These are phyloP conservation scores for Hippocampus mohnikei DNA, from an alignment of 2,113 vertebrate species.

Conservation along the genomic window DNA sequence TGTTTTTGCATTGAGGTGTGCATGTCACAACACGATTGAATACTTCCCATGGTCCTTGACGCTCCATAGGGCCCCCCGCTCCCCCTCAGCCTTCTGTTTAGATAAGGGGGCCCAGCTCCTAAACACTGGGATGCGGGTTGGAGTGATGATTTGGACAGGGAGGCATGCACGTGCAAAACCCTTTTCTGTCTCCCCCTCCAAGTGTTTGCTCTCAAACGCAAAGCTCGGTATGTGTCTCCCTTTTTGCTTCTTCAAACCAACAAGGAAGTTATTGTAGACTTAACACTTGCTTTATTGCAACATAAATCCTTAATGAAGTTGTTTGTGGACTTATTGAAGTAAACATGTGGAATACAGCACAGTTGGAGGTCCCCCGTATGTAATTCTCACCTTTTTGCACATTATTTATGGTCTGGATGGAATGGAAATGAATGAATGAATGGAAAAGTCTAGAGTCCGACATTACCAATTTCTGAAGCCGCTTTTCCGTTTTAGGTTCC, in stretches of 20 bases:
- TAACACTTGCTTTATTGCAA: constrained; percentile 31
- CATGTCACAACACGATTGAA: constrained; percentile 65
- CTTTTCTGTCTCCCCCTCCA: background rate
- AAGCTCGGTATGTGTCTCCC: constrained; percentile 23
- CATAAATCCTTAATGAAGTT: constrained; percentile 37
- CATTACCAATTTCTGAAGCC: too few relatives aligned
- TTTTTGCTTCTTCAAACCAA: constrained; percentile 16
- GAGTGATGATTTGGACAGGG: constrained; percentile 57
- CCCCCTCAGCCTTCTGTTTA: constrained; percentile 50
- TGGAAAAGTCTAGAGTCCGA: too few relatives aligned
- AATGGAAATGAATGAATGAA: too few relatives aligned
- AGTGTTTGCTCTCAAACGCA: constrained; percentile 34
- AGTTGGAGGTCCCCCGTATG: background rate
- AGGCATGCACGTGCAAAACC: constrained; percentile 42
- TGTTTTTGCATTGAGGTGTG: constrained; percentile 45
- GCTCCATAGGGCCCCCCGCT: constrained; percentile 24
- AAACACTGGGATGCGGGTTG: constrained; percentile 56
- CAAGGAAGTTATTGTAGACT: constrained; percentile 35
- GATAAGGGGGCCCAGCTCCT: constrained; percentile 38
- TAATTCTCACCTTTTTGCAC: too few relatives aligned
- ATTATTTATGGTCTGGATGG: too few relatives aligned
- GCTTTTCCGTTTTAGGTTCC: too few relatives aligned
- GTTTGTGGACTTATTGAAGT: constrained; percentile 20
- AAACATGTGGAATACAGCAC: constrained; percentile 7
- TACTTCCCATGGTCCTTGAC: constrained; percentile 60